Evolutionary conservation across 1,140 invertebrate genomes (phyloP).

Genomic region (Ostrea denselamellosa): DNA sequence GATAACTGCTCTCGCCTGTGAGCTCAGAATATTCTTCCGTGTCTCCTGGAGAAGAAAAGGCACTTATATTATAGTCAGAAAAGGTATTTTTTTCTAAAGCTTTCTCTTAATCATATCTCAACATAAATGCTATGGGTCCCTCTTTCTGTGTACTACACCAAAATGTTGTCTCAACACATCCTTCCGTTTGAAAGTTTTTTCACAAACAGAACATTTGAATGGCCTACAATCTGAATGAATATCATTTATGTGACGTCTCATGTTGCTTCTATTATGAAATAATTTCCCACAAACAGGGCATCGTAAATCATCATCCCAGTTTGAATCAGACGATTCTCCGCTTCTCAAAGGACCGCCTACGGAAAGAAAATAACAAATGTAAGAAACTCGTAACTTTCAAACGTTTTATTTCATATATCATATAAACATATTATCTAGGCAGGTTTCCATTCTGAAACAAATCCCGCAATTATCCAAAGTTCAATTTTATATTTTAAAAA

Average conservation of each 20-base stretch:
- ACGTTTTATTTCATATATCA: neutral
- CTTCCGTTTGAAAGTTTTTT: slow-evolving; percentile 38
- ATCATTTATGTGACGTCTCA: slow-evolving; percentile 16
- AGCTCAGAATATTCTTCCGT: neutral
- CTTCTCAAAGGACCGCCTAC: neutral
- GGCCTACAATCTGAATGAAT: slow-evolving; percentile 16
- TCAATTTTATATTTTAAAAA: no score
- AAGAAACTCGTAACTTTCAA: neutral
- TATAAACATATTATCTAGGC: neutral
- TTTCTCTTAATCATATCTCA: neutral
- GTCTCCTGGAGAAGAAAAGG: slow-evolving; percentile 28
- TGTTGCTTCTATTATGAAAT: slow-evolving; percentile 24
- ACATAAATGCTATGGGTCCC: neutral
- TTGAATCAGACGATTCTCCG: neutral
- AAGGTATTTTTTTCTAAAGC: neutral
- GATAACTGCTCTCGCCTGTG: neutral
- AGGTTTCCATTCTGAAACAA: no score
- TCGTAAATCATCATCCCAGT: neutral
- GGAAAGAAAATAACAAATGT: neutral
- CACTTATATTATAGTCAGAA: neutral
- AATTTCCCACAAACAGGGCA: slow-evolving; percentile 40
- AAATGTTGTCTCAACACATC: slow-evolving; percentile 5
- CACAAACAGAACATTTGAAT: slow-evolving; percentile 26
- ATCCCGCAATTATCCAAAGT: no score
- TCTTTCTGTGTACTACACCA: neutral